Percentiles rank a stretch among this genome's conserved stretches.
phyloP scores from a whole-genome alignment of 1,140 invertebrate genomes.

The Triops longicaudatus region DNA sequence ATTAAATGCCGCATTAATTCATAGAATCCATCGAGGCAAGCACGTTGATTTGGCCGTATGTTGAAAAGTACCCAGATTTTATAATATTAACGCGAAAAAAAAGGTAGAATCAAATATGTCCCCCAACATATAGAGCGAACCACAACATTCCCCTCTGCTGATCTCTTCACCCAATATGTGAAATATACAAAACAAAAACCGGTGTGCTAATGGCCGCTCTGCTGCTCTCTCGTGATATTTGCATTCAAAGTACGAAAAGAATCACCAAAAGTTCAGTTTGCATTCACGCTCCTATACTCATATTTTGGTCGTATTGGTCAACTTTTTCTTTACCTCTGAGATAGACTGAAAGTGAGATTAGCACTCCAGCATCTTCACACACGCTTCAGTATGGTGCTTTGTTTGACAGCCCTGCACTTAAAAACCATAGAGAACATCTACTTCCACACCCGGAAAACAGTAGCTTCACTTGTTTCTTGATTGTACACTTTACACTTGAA shows the following conservation, averaged over 20 bases:
- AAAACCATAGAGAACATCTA: not conserved
- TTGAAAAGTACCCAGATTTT: not conserved
- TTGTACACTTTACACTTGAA: not conserved
- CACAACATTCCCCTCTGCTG: not conserved
- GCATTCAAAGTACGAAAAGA: not conserved
- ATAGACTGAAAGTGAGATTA: not conserved
- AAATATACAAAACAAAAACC: not conserved
- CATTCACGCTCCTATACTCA: not conserved
- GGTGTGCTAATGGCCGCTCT: conserved; percentile 5
- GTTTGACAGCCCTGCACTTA: not conserved
- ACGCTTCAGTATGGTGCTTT: conserved; percentile 8
- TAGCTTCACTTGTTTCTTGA: not conserved
- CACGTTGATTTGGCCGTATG: not conserved
- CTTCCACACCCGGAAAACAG: not conserved
- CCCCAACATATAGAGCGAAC: not conserved
- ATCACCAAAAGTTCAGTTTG: not conserved
- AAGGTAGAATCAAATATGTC: not conserved
- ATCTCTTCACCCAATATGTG: not conserved
- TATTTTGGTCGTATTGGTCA: not conserved
- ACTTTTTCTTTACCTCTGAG: not conserved
- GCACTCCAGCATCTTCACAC: not conserved
- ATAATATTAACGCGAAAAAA: not conserved
- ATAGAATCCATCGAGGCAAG: no score
- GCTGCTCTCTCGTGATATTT: conserved; percentile 14
- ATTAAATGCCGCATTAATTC: not conserved